phyloP scores from a whole-genome alignment of 2,888 invertebrate species.

The Pandemis heparana region DNA sequence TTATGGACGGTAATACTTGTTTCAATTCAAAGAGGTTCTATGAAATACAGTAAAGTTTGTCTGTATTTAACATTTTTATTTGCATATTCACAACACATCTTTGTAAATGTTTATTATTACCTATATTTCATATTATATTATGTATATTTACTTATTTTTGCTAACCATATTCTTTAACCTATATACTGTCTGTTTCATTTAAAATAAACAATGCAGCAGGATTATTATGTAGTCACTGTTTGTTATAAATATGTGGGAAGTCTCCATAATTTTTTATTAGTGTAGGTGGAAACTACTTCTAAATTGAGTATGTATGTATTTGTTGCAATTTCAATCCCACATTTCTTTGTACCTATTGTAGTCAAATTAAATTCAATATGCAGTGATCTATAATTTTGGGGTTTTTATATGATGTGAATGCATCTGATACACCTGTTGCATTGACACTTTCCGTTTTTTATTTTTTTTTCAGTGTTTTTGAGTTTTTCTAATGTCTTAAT shows the following conservation, averaged over 20 bases:
- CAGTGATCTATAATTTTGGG: background rate
- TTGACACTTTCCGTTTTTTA: conserved; percentile 39
- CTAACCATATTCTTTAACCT: background rate
- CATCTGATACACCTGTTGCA: conserved; percentile 51
- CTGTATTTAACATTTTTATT: conserved; percentile 17
- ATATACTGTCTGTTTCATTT: conserved; percentile 29
- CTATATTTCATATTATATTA: too few relatives aligned
- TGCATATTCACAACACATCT: conserved; percentile 13
- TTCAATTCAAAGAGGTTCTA: conserved; percentile 53
- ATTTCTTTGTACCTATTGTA: background rate
- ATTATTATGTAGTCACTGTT: conserved; percentile 45
- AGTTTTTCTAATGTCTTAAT: conserved; percentile 15
- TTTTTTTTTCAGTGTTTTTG: background rate
- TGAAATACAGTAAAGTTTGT: background rate
- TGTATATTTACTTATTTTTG: conserved; percentile 20
- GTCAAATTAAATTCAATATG: background rate
- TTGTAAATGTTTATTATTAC: conserved; percentile 5
- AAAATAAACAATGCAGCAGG: conserved; percentile 56
- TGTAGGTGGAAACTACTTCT: conserved; percentile 13
- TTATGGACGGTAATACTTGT: conserved; percentile 17
- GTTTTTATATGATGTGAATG: conserved; percentile 39
- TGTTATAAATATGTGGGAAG: conserved; percentile 45
- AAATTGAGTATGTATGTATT: conserved; percentile 50
- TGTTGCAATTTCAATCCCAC: conserved; percentile 72
- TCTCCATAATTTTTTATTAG: conserved; percentile 40